Evolutionary conservation across 2,888 invertebrate species (phyloP), one percentile per base, ranked within the genome.

Genomic region (Dasypolia templi): DNA sequence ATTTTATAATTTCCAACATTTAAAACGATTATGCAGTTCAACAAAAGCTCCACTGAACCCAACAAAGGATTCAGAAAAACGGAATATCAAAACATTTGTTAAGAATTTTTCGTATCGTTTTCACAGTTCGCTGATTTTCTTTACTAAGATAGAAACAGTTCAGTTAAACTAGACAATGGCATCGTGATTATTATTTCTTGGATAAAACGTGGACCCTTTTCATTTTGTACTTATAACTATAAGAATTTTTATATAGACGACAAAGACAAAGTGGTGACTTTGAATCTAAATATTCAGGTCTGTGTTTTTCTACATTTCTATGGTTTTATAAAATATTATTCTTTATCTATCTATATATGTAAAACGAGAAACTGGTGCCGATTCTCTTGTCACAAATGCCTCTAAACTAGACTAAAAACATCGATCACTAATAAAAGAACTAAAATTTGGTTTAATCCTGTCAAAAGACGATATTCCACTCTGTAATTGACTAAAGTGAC

Each of bases 31-130:
- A 67, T 77, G 58, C 68, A 72, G 72, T 72, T 46, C 39, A 56
- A 77, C 64, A 77, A 82, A 83, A 72, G 66, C 71, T 75, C 55
- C 55, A 70, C 51, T 73, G 44, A 71, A 72, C 55, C 58, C 42
- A 35, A 80, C 66, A 77, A 77, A 74, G 66, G 58, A 69, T 74
- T 76, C 59, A 73, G 42, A 79, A 65, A 75, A 80, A 61, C 46
- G 55, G 66, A 74, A 77, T 66, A 80, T 72, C 35, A 68, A 69
- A 79, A 82, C 70, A 65, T 83, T 69, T 75, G 70, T 76, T 59
- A 42, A 68, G 62, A 83, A 72, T 63, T 66, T 64, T 79, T 83
- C 72, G 66, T 72, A 75, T 77, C 77, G 53, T 61, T 75, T 79
- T 79, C 58, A 79, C 75, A 83, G 70, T 64, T 69, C 69, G 64